phyloP scores from a whole-genome alignment of 1,140 invertebrate genomes.

The Hypsibius dujardini region DNA sequence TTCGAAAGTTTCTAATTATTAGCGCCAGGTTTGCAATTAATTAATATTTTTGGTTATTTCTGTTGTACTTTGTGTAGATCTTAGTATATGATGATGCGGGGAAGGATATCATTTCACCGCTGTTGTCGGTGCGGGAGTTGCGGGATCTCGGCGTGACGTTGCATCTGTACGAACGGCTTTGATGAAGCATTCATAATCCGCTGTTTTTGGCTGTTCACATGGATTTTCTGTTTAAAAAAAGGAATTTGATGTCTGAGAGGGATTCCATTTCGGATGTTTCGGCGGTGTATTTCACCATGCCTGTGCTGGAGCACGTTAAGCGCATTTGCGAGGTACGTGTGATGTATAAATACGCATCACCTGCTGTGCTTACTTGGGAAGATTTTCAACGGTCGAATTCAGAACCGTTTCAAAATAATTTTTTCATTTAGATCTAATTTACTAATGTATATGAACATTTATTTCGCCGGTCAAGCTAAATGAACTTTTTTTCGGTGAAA shows the following conservation, averaged over 20 bases:
- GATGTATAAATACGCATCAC: too few species aligned
- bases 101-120: slow-evolving; percentile 92
- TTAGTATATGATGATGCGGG: slow-evolving; percentile 85
- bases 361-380: too few species aligned
- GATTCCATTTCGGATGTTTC: slow-evolving; percentile 78
- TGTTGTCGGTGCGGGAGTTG: slow-evolving; percentile 86
- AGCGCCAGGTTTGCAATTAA: too few species aligned
- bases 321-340: slow-evolving; percentile 65
- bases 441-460: too few species aligned
- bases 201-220: too few species aligned
- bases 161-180: slow-evolving; percentile 56
- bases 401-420: too few species aligned
- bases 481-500: too few species aligned
- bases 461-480: too few species aligned
- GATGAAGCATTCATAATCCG: too few species aligned
- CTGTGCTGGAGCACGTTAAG: slow-evolving; percentile 88
- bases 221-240: slow-evolving; percentile 29
- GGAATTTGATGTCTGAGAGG: slow-evolving; percentile 73
- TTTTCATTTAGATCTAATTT: too few species aligned
- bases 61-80: slow-evolving; percentile 35
- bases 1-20: too few species aligned
- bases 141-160: slow-evolving; percentile 87
- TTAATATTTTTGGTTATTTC: background rate
- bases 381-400: too few species aligned
- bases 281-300: slow-evolving; percentile 91